Evolutionary conservation across 64 coral and sea anemone genomes (phyloP).

Genomic region (Catalaphyllia jardinei): DNA sequence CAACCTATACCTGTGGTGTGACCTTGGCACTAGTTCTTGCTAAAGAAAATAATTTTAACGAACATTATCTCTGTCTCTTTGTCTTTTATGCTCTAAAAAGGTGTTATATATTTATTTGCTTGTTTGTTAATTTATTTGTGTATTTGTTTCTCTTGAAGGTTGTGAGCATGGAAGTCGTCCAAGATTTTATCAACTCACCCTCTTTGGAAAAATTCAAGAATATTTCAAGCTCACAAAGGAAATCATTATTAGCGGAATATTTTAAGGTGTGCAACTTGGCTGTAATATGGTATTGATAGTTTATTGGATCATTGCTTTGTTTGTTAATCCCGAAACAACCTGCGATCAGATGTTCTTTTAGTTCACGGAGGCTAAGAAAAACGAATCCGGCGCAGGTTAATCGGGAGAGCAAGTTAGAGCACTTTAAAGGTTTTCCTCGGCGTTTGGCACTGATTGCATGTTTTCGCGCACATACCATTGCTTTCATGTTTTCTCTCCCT

Average conservation of each 20-base stretch:
- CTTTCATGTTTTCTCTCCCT: too few species aligned
- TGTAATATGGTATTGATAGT: background rate
- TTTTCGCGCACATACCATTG: too few species aligned
- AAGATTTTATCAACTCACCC: conserved; percentile 60
- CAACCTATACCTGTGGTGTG: too few species aligned
- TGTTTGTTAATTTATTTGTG: background rate
- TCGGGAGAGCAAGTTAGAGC: too few species aligned
- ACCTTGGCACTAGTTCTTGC: too few species aligned
- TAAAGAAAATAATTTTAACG: too few species aligned
- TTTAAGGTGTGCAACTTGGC: conserved; percentile 34
- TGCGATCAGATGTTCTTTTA: too few species aligned
- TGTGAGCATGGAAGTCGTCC: conserved; percentile 43
- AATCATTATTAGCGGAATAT: conserved; percentile 56
- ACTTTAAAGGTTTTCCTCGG: too few species aligned
- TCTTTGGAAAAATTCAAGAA: conserved; percentile 51
- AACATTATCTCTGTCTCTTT: too few species aligned
- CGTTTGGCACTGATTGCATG: too few species aligned
- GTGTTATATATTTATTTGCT: background rate
- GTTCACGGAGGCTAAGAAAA: too few species aligned
- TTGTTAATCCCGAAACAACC: background rate
- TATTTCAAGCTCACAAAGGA: conserved; percentile 44
- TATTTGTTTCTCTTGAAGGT: background rate
- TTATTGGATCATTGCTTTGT: background rate
- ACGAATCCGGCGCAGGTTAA: too few species aligned
- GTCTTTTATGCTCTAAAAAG: background rate